Evolutionary conservation across 2,113 vertebrate species (phyloP).

Genomic region (Dicentrarchus labrax): DNA sequence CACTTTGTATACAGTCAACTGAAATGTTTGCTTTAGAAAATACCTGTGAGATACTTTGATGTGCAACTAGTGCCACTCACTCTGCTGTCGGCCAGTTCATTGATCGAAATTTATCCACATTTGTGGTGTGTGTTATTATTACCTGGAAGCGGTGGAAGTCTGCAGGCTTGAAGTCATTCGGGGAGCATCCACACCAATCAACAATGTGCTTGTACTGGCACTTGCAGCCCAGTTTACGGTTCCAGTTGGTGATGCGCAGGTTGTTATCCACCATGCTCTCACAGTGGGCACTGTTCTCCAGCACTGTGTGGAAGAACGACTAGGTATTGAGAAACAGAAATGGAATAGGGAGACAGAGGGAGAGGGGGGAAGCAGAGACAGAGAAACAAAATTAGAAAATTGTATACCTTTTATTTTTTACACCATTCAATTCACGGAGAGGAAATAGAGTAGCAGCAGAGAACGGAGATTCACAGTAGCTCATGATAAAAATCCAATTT

Average conservation of each 20-base stretch:
- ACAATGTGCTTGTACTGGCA: constrained; percentile 97
- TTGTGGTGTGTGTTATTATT: constrained; percentile 26
- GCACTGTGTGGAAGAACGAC: constrained; percentile 93
- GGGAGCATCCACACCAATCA: constrained; percentile 95
- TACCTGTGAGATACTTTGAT: background rate
- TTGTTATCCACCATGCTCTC: constrained; percentile 97
- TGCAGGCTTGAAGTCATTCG: constrained; percentile 93
- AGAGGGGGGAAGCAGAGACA: constrained; percentile 2
- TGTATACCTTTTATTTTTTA: constrained; percentile 41
- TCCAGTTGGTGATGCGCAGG: constrained; percentile 96
- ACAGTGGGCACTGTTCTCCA: constrained; percentile 93
- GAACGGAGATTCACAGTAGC: constrained; percentile 35
- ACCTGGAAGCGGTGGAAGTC: constrained; percentile 99
- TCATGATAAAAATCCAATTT: constrained; percentile 71
- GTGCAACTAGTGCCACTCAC: background rate
- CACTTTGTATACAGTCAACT: background rate
- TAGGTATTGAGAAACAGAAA: constrained; percentile 52
- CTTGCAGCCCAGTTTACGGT: constrained; percentile 94
- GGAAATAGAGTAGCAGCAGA: constrained; percentile 54
- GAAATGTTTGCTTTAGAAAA: background rate
- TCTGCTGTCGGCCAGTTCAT: background rate
- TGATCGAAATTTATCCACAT: background rate
- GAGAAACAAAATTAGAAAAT: constrained; percentile 55
- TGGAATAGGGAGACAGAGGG: background rate
- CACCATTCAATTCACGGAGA: constrained; percentile 35